Percentiles rank a stretch among this genome's conserved stretches.
These are phyloP conservation scores for Chlamydotis undulata DNA, from an alignment of 2,113 vertebrate species.

Conservation along the genomic window DNA sequence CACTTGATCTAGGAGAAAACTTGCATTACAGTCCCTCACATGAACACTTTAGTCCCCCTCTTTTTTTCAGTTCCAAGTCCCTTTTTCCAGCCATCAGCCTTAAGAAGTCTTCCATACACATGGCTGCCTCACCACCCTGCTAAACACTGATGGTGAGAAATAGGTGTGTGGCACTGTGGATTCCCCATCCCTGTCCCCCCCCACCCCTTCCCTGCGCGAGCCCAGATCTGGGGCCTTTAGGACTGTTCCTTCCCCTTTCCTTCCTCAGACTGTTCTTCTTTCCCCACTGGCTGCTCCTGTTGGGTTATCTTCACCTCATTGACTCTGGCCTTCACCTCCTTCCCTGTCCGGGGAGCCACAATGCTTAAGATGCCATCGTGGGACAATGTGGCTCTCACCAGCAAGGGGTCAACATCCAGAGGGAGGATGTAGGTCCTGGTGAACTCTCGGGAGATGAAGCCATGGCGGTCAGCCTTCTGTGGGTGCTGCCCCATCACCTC, in stretches of 20 bases:
- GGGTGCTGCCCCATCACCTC: constrained; percentile 84
- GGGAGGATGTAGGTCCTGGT: constrained; percentile 88
- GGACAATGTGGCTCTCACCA: constrained; percentile 80
- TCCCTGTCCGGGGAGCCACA: constrained; percentile 78
- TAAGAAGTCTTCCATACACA: neutral
- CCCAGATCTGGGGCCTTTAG: neutral
- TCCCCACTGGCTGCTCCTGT: constrained; percentile 40
- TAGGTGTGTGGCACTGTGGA: neutral
- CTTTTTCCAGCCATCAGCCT: neutral
- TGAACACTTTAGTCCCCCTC: neutral
- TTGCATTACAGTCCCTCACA: neutral
- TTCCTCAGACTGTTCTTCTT: constrained; percentile 25
- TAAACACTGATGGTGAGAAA: neutral
- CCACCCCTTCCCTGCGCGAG: neutral
- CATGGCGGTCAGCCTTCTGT: constrained; percentile 83
- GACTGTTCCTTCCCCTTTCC: constrained; percentile 22
- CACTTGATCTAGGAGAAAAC: neutral
- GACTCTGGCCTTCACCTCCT: constrained; percentile 72
- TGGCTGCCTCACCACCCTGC: neutral
- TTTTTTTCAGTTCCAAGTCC: neutral
- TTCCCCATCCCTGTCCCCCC: neutral
- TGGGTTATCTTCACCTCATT: constrained; percentile 76
- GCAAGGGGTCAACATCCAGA: constrained; percentile 82
- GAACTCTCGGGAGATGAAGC: constrained; percentile 85
- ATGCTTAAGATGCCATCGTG: constrained; percentile 85